Evolutionary conservation across 2,797 vertebrate species (phyloP), one percentile per base, ranked within the genome.

Genomic region (Alosa sapidissima): DNA sequence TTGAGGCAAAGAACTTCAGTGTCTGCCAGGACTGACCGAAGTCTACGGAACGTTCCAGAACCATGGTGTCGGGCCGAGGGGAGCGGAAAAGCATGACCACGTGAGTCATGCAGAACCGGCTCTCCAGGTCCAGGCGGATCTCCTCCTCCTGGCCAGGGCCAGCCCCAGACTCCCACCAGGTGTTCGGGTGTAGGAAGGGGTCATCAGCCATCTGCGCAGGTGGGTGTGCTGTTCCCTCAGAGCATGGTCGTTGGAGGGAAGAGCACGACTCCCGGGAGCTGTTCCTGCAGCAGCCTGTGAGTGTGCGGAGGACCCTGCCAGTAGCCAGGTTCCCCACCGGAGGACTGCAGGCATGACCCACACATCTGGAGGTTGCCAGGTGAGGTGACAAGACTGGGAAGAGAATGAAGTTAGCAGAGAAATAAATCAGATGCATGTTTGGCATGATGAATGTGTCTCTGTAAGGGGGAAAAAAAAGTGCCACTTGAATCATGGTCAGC

Each of bases 111-210:
- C 94, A 97, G 91, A 97, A 97, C 6, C 90, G 93, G 0, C 94
- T 95, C 87, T 97, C 96, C 78, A 98, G 93, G 87, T 98, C 95
- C 92, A 98, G 86, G 51, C 87, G 93, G 89, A 98, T 96, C 91
- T 95, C 96, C 48, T 96, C 95, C 86, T 96, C 95, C 82, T 93
- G 93, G 24, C 88, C 86, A 0, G 89, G 85, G 2, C 91, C 92
- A 48, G 91, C 93, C 48, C 91, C 89, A 7, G 97, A 98, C 81
- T 94, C 95, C 97, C 97, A 98, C 97, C 96, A 98, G 82, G 96
- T 97, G 3, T 90, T 52, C 0, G 96, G 96, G 85, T 96, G 91
- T 83, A 92, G 87, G 91, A 97, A 97, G 85, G 96, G 95, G 85
- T 97, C 95, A 0, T 97, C 97, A 0, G 93, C 94, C 97, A 98